Base-by-base conservation (phyloP, 2,888 invertebrate species). In the Apeira syringaria region DNA sequence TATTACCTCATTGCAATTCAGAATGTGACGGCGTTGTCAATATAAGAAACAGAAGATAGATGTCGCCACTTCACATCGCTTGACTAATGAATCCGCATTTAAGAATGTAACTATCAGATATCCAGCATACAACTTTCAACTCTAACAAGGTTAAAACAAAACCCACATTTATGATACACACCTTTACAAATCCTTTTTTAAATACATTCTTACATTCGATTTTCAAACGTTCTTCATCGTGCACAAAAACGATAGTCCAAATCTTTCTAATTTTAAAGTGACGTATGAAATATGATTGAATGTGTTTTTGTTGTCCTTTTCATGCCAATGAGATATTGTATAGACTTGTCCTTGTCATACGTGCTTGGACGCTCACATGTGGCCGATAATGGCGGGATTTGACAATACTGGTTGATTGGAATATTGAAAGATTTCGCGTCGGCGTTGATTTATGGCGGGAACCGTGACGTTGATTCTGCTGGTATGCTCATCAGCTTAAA, bases 381-480 rank as follows among this genome's bases (percentile, higher is more conserved):
- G 61, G 41, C 60, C 64, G 67, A 70, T 75, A 75, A 78, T 80
- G 68, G 77, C 69, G 64, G 65, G 62, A 65, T 72, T 75, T 74
- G 77, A 79, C 79, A 79, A 77, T 78, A 76, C 17, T 24, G 26
- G 22, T 71, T 79, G 80, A 80, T 80, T 80, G 76, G 77, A 73
- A 75, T 78, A 79, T 77, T 77, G 76, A 78, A 78, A 77, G 74
- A 66, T 66, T 65, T 64, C 63, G 74, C 74, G 69, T 55, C 61
- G 32, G 64, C 47, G 42, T 61, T 73, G 77, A 78, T 77, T 76
- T 77, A 59, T 59, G 53, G 17, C 26, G 13, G 8, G 18, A 20
- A 12, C 27, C 7, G 15, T 11, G 35, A 27, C 34, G 30, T 13
- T 8, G 34, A 29, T 22, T 29, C 28, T 17, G 2, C 10, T n/a